phyloP scores from a whole-genome alignment of 1,140 invertebrate genomes.

The Eumeta japonica region DNA sequence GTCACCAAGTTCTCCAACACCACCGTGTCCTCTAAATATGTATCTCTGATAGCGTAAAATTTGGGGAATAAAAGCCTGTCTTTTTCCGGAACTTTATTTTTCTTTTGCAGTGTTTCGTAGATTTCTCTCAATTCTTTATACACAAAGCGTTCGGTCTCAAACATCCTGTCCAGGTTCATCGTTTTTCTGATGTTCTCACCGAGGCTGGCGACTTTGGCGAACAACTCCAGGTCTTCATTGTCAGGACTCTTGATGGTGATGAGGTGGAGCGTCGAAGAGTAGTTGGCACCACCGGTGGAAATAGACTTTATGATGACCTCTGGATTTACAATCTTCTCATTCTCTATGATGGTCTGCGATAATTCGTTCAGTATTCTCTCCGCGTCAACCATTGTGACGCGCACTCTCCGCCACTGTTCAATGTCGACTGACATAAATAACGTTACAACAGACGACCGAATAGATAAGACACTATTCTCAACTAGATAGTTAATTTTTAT shows the following conservation, averaged over 20 bases:
- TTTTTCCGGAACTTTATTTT: constrained; percentile 15
- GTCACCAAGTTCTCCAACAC: constrained; percentile 27
- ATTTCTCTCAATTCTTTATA: constrained; percentile 23
- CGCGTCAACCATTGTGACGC: neutral
- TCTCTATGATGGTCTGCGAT: neutral
- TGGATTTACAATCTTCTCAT: neutral
- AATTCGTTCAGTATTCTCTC: neutral
- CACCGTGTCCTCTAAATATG: constrained; percentile 5
- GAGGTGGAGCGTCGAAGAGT: neutral
- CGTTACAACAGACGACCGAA: too few species aligned
- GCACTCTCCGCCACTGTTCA: too few species aligned
- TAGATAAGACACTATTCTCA: too few species aligned
- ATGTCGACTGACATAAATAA: too few species aligned
- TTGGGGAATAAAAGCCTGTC: constrained; percentile 8
- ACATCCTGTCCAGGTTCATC: constrained; percentile 14
- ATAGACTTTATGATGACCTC: neutral
- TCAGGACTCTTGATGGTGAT: neutral
- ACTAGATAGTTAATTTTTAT: too few species aligned
- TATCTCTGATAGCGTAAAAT: constrained; percentile 1
- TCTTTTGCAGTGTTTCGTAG: constrained; percentile 22
- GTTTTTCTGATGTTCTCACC: constrained; percentile 18
- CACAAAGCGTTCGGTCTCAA: constrained; percentile 21
- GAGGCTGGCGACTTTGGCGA: constrained; percentile 26
- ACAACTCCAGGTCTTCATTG: constrained; percentile 22
- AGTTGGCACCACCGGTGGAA: neutral